Conservation (phyloP, 2,888 invertebrate genomes). For the Sarcophaga caerulescens region DNA sequence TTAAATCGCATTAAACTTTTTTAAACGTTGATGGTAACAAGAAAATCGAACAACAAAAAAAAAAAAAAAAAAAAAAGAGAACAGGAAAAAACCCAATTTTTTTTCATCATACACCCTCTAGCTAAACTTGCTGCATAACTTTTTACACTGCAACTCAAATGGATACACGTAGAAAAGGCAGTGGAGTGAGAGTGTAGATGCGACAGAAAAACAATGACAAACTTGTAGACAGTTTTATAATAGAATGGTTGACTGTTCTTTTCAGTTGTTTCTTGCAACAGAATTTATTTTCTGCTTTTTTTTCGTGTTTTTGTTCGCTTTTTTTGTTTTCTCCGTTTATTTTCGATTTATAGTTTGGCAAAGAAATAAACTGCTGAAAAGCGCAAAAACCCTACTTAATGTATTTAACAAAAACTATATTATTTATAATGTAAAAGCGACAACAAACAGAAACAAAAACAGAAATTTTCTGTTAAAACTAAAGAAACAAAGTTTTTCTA, state of each 20-base stretch:
- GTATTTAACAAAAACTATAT: constrained; percentile 9
- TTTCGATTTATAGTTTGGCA: constrained; percentile 43
- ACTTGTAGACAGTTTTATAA: not conserved
- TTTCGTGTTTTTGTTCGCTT: too few relatives aligned
- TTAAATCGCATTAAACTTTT: too few relatives aligned
- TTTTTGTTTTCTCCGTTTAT: not conserved
- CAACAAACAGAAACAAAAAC: not conserved
- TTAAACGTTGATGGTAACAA: too few relatives aligned
- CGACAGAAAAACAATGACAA: not conserved
- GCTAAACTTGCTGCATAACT: not conserved
- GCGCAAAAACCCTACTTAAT: constrained; percentile 31
- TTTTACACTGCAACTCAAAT: not conserved
- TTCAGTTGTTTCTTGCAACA: not conserved
- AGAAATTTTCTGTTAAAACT: not conserved
- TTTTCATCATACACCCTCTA: not conserved
- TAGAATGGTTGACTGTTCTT: not conserved
- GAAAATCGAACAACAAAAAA: not conserved
- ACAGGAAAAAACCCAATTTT: not conserved
- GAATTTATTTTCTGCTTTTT: too few relatives aligned
- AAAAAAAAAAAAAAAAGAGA: not conserved
- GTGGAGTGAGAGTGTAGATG: too few relatives aligned
- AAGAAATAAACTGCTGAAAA: constrained; percentile 24
- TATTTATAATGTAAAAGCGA: not conserved
- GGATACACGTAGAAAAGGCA: too few relatives aligned
- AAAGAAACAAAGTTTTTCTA: not conserved